Percentiles rank a stretch among this genome's conserved stretches.
These are phyloP conservation scores for Bettongia penicillata DNA, from an alignment of 2,113 vertebrate genomes.

Conservation along the genomic window DNA sequence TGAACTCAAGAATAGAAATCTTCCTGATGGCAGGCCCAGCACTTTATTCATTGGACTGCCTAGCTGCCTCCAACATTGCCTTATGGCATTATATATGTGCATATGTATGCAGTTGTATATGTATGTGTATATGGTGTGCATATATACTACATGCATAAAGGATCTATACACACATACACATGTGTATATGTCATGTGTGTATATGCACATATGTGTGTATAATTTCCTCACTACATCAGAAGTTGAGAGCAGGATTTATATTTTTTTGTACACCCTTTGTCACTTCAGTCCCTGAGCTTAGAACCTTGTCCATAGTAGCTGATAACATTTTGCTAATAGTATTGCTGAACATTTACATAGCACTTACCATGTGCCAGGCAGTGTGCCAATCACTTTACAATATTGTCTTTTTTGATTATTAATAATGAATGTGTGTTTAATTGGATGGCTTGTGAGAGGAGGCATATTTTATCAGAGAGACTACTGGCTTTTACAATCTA, in stretches of 20 bases:
- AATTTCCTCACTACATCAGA: background rate
- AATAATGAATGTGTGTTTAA: background rate
- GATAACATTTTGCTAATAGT: background rate
- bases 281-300: background rate
- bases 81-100: too few species aligned
- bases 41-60: too few species aligned
- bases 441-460: background rate
- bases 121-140: background rate
- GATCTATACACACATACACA: too few species aligned
- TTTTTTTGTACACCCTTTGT: background rate
- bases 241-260: background rate
- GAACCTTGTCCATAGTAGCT: background rate
- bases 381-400: background rate
- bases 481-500: background rate
- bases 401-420: background rate
- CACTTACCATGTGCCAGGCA: background rate
- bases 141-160: too few species aligned
- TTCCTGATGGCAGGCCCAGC: too few species aligned
- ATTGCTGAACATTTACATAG: background rate
- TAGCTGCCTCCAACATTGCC: too few species aligned
- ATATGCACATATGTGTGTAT: background rate
- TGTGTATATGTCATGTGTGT: too few species aligned
- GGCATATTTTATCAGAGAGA: background rate
- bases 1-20: too few species aligned
- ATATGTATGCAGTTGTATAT: background rate